Base-by-base conservation (phyloP, 2,113 vertebrate genomes). In the Salminus brasiliensis region DNA sequence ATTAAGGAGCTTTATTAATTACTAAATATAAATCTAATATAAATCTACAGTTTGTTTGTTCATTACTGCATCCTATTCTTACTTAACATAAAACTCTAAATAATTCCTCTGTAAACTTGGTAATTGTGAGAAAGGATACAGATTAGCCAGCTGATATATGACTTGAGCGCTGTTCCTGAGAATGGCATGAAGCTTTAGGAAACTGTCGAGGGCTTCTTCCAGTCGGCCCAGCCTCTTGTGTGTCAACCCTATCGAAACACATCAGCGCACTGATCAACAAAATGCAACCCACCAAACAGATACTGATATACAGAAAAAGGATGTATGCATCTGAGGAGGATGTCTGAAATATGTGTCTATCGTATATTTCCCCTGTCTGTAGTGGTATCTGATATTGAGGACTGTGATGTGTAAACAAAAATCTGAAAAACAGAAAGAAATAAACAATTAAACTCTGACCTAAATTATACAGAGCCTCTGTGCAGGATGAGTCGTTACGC, bases 391-490 rank as follows among this genome's bases (percentile, higher is more conserved):
- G 6, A 30, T 29, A 18, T 15, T 10, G 32, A 69, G 16, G 6
- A 18, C n/a, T 16, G 30, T 45, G 1, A 41, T 39, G 36, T n/a
- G n/a, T n/a, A n/a, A n/a, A n/a, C n/a, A n/a, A n/a, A 43, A 43
- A 15, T 11, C 16, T 13, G 1, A 49, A 73, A 39, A 59, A 12
- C 18, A 2, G 10, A 18, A 25, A 5, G 7, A 15, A 12, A 72
- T 72, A n/a, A 49, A 63, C 15, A 8, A 30, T 15, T 27, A 8
- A 23, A 60, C 29, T 1, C 72, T 92, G 88, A 98, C 98, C 98
- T 83, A 99, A 92, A 87, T 99, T 99, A 83, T 98, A 98, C 74
- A 98, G 95, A 3, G 95, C 97, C 90, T 98, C 97, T 0, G 97
- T 97, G 89, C 97, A 99, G 5, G 95, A 98, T 0, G 97, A 98